Evolutionary conservation across 2,797 vertebrate genomes (phyloP), one percentile per base, ranked within the genome.

Genomic region (Enteromius radiatus): DNA sequence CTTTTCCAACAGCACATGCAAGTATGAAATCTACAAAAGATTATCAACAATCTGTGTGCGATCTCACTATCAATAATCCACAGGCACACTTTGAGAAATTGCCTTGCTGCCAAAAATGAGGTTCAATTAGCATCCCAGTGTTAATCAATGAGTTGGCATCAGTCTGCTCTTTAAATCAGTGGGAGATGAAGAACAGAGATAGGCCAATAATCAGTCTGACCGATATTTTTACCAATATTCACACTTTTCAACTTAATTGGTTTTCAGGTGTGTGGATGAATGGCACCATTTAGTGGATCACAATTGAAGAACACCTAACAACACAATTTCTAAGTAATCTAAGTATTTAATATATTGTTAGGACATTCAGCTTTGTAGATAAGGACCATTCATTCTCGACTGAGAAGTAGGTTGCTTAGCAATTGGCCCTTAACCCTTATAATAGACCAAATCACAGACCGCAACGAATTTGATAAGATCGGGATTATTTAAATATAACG

Each of bases 41-140:
- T 59, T 78, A 69, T 19, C 33, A 81, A 87, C 77, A 84, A 85
- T 49, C 59, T 76, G n/a, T 54, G 21, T 21, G 26, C 31, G 65
- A 81, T 85, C 83, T 78, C 84, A 84, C 80, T 81, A 87, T 88
- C 85, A 85, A 88, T 89, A 87, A 90, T 91, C 90, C 86, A 86
- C 82, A 81, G 78, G 82, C 91, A 90, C 80, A 90, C 88, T 90
- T 90, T 91, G 86, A 88, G 93, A 94, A 94, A 92, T 94, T 94
- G 91, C 91, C 90, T 90, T 88, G 87, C 88, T 86, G 92, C 92
- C 91, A 93, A 87, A 80, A 88, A 91, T 89, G 76, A 87, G 59
- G 78, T 82, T 84, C 84, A 87, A 94, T 93, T 92, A 92, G 91
- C 91, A 92, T 93, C 88, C 90, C 78, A 83, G 84, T 90, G 89